phyloP scores from a whole-genome alignment of 2,888 invertebrate species.

The Drosophila pseudotalamancana region DNA sequence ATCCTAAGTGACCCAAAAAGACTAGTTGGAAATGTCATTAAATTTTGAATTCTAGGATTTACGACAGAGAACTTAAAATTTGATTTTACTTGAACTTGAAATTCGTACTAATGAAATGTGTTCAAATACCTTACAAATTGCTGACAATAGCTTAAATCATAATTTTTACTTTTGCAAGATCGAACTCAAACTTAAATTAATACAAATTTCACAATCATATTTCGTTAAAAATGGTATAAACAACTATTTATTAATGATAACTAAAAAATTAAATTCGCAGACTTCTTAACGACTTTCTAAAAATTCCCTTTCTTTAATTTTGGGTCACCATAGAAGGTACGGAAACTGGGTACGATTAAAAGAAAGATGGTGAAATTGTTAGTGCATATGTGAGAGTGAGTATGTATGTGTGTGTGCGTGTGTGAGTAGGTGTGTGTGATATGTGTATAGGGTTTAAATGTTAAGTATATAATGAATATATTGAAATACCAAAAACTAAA shows the following conservation, averaged over 20 bases:
- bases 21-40: neutral
- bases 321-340: neutral
- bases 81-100: too few species aligned
- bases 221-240: too few species aligned
- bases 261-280: too few species aligned
- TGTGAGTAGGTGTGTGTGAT: neutral
- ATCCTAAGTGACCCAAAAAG: neutral
- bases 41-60: too few species aligned
- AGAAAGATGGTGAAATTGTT: conserved; percentile 4
- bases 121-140: too few species aligned
- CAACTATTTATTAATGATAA: neutral
- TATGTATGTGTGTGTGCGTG: neutral
- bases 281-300: neutral
- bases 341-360: neutral
- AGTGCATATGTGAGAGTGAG: conserved; percentile 17
- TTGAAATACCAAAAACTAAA: conserved; percentile 30
- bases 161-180: too few species aligned
- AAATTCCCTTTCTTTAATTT: neutral
- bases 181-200: too few species aligned
- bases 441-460: neutral
- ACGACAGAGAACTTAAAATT: too few species aligned
- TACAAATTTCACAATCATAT: too few species aligned
- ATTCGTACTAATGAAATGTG: too few species aligned
- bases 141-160: too few species aligned
- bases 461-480: conserved; percentile 3